phyloP scores from a whole-genome alignment of 1,140 invertebrate genomes.

The Carposina sasakii region DNA sequence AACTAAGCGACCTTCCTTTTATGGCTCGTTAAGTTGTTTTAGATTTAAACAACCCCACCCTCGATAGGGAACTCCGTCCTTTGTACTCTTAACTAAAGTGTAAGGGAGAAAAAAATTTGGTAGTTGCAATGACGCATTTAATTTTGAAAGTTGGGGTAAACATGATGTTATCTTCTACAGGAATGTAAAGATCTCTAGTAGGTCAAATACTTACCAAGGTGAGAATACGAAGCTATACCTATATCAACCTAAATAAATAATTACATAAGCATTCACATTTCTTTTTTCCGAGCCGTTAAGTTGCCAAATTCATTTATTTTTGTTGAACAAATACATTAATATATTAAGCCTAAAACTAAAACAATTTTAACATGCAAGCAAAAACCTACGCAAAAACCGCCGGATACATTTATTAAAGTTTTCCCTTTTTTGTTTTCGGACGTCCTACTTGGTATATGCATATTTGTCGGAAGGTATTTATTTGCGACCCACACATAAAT shows the following conservation, averaged over 20 bases:
- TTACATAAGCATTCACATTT: no score
- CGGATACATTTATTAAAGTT: conserved; percentile 63
- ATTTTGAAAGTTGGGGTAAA: no score
- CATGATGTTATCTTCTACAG: no score
- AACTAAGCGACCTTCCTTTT: conserved; percentile 33
- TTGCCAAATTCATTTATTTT: no score
- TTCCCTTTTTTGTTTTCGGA: conserved; percentile 58
- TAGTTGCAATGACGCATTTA: no score
- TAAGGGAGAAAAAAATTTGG: not conserved
- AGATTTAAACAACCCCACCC: conserved; percentile 30
- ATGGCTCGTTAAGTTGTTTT: conserved; percentile 39
- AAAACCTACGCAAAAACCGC: conserved; percentile 41
- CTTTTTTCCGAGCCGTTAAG: no score
- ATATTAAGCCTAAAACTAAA: no score
- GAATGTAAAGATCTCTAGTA: no score
- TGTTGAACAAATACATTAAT: no score
- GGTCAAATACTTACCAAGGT: no score
- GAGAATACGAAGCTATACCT: no score
- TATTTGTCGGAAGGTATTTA: conserved; percentile 39
- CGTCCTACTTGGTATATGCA: conserved; percentile 61
- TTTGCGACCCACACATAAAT: not conserved
- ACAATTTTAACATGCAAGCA: conserved; percentile 33
- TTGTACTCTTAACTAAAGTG: not conserved
- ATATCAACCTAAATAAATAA: no score
- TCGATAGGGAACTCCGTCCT: not conserved